A percentile compares a stretch with the other conserved stretches of the same genome.
Evolutionary conservation across 2,113 vertebrate genomes (phyloP).

Genomic region (Solea solea): DNA sequence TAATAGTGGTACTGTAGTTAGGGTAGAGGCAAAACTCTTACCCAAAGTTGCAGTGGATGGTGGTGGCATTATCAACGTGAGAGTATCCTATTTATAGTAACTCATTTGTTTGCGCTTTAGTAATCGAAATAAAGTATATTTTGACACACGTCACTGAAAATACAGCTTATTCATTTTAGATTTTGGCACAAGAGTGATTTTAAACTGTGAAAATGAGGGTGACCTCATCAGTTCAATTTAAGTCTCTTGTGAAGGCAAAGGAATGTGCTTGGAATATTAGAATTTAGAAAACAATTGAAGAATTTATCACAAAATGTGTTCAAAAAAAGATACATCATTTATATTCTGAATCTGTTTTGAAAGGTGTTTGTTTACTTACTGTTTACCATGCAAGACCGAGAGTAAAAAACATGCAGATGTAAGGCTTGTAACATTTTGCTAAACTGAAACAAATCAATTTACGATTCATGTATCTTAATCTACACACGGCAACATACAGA

Average conservation of each 20-base stretch:
- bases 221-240: slow-evolving; percentile 7
- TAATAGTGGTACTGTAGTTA: too few species aligned
- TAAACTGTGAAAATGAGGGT: slow-evolving; percentile 14
- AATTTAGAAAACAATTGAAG: slow-evolving; percentile 29
- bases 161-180: slow-evolving; percentile 11
- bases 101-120: slow-evolving; percentile 22
- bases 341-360: slow-evolving; percentile 42
- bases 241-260: slow-evolving; percentile 28
- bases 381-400: too few species aligned
- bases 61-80: too few species aligned
- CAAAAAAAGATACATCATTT: slow-evolving; percentile 34
- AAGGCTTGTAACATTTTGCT: slow-evolving; percentile 16
- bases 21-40: too few species aligned
- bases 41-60: too few species aligned
- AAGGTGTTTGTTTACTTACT: slow-evolving; percentile 47
- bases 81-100: background rate
- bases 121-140: slow-evolving; percentile 21
- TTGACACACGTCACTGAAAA: slow-evolving; percentile 16
- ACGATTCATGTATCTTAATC: background rate
- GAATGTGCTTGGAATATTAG: slow-evolving; percentile 32
- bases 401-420: slow-evolving; percentile 44
- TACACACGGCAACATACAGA: too few species aligned
- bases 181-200: slow-evolving; percentile 5
- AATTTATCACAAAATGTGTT: slow-evolving; percentile 52
- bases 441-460: slow-evolving; percentile 20